Conservation (phyloP, 2,113 vertebrate species). For the Hippopotamus amphibius region DNA sequence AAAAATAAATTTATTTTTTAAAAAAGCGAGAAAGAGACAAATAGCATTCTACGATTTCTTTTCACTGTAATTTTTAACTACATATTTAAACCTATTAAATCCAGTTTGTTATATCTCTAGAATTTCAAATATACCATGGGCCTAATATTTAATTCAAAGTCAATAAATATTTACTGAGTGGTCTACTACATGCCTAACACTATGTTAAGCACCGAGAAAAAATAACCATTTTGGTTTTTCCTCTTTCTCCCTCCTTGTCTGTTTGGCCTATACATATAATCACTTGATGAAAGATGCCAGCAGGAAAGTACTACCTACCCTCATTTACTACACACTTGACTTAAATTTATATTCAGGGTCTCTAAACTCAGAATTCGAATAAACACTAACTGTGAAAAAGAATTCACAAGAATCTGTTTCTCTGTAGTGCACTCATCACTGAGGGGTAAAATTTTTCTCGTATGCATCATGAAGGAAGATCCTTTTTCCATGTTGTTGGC, state of each 20-base stretch:
- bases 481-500: conserved; percentile 85
- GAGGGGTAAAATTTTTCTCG: conserved; percentile 78
- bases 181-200: conserved; percentile 41
- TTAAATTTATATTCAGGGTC: conserved; percentile 67
- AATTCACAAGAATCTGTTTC: conserved; percentile 79
- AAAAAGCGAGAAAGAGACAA: background rate
- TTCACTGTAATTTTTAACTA: conserved; percentile 59
- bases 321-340: background rate
- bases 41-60: conserved; percentile 3
- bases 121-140: conserved; percentile 35
- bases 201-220: conserved; percentile 20
- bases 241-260: background rate
- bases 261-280: background rate
- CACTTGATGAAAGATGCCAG: background rate
- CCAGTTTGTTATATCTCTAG: conserved; percentile 42
- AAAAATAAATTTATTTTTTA: background rate
- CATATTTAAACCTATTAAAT: conserved; percentile 67
- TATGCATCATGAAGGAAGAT: conserved; percentile 84
- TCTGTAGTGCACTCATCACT: conserved; percentile 79
- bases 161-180: conserved; percentile 72
- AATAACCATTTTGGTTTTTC: background rate
- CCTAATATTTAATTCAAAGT: conserved; percentile 73
- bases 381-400: conserved; percentile 69
- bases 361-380: conserved; percentile 66
- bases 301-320: background rate